Conservation (phyloP, 2,888 invertebrate species). For the Cataglyphis altisquamis region DNA sequence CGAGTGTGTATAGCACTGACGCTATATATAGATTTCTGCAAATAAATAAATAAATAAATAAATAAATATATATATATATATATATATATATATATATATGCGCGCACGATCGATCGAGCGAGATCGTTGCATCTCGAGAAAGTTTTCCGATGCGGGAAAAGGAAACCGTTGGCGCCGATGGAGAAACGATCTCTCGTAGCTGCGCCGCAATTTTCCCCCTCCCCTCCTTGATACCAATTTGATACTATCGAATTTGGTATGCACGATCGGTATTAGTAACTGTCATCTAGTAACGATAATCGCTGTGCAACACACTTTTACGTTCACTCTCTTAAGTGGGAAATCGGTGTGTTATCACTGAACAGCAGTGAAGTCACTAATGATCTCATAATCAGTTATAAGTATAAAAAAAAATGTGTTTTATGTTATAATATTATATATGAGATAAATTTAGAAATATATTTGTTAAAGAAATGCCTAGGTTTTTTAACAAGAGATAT, state of each 20-base stretch:
- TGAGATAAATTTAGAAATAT: neutral
- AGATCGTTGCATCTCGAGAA: conserved; percentile 47
- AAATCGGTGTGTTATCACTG: neutral
- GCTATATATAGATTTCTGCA: conserved; percentile 54
- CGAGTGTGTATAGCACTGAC: conserved; percentile 21
- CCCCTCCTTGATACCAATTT: neutral
- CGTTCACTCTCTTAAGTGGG: neutral
- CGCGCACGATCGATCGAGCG: conserved; percentile 2
- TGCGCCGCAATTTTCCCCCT: neutral
- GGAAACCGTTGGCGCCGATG: conserved; percentile 27
- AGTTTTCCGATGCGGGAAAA: conserved; percentile 50
- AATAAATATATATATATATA: neutral
- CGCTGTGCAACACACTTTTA: neutral
- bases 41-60: neutral
- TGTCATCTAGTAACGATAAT: neutral
- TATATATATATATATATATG: conserved; percentile 12
- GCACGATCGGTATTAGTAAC: conserved; percentile 3
- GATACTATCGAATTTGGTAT: neutral
- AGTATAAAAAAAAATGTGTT: neutral
- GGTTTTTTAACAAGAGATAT: neutral
- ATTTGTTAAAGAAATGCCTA: neutral
- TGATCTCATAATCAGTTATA: neutral
- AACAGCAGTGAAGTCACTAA: neutral
- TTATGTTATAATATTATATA: neutral
- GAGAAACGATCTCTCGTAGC: conserved; percentile 26